Conservation (phyloP, 2,797 vertebrate species). For the Eulemur albifrons region DNA sequence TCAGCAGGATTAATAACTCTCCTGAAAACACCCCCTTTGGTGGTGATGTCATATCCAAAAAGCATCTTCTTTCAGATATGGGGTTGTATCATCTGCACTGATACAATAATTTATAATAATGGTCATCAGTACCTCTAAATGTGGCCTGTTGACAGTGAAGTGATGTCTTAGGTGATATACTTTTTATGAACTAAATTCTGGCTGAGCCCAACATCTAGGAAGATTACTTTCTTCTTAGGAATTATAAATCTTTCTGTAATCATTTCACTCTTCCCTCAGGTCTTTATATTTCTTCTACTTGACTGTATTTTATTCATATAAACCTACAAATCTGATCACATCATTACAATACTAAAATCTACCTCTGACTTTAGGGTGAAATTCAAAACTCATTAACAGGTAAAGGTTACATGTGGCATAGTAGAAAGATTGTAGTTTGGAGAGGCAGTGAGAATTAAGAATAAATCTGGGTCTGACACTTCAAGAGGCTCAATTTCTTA, state of each 20-base stretch:
- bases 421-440: not conserved
- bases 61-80: not conserved
- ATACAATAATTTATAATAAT: conserved; percentile 19
- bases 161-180: not conserved
- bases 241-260: conserved; percentile 61
- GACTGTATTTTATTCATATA: conserved; percentile 49
- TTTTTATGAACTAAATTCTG: conserved; percentile 14
- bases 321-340: conserved; percentile 41
- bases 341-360: conserved; percentile 42
- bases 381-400: conserved; percentile 59
- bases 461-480: not conserved
- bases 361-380: conserved; percentile 57
- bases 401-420: conserved; percentile 51
- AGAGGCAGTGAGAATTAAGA: not conserved
- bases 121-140: not conserved
- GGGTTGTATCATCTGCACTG: not conserved
- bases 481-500: not conserved
- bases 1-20: not conserved
- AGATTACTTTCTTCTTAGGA: conserved; percentile 33
- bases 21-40: not conserved
- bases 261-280: conserved; percentile 10
- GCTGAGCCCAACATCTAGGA: not conserved
- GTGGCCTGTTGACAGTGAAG: not conserved
- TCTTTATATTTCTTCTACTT: conserved; percentile 52
- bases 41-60: not conserved